These are phyloP conservation scores for Galagoides demidoff DNA, from an alignment of 2,797 vertebrate genomes.

Conservation along the genomic window DNA sequence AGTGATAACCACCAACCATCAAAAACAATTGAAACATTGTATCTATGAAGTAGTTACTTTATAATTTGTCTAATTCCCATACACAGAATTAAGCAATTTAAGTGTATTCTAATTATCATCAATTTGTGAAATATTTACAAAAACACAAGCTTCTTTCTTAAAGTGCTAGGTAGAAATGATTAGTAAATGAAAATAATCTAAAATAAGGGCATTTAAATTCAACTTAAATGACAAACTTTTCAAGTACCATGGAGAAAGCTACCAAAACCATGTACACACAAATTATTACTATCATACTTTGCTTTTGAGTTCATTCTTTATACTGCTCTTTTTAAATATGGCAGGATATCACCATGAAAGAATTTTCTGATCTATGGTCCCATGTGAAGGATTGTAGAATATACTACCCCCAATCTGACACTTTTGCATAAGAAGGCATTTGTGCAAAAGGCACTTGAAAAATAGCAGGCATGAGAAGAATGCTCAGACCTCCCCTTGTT, in stretches of 20 bases:
- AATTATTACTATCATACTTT: not conserved
- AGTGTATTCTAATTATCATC: not conserved
- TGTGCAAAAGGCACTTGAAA: not conserved
- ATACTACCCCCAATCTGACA: not conserved
- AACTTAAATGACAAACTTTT: not conserved
- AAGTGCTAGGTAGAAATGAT: conserved; percentile 6
- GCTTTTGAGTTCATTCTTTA: not conserved
- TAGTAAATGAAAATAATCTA: conserved; percentile 2
- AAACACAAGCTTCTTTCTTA: not conserved
- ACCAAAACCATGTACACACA: not conserved
- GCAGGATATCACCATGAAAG: not conserved
- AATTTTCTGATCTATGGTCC: not conserved
- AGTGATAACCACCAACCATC: not conserved
- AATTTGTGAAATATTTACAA: conserved; percentile 31
- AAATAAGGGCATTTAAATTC: conserved; percentile 8
- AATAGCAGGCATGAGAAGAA: not conserved
- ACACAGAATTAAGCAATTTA: not conserved
- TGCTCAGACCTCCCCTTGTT: not conserved
- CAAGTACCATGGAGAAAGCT: not conserved
- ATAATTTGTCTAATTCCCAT: conserved; percentile 26
- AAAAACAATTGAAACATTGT: not conserved
- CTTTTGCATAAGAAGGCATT: not conserved
- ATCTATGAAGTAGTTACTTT: not conserved
- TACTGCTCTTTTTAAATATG: not conserved
- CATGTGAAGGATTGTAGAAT: not conserved